Base-by-base conservation (phyloP, 1,140 invertebrate genomes). In the Cotesia chilonis region DNA sequence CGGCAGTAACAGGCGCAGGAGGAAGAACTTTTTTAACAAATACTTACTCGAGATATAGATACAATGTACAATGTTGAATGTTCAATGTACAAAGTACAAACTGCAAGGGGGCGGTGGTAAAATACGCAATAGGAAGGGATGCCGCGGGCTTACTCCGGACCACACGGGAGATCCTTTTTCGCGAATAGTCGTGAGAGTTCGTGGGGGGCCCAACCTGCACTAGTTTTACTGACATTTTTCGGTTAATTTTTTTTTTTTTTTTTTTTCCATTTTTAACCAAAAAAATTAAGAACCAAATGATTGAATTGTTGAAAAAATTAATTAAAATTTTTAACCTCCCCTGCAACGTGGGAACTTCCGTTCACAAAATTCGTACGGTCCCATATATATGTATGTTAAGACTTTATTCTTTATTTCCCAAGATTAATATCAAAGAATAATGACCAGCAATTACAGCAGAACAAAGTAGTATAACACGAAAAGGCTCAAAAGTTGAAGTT, bases 121-220 rank as follows among this genome's bases (percentile, higher is more conserved):
- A 72, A 72, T 72, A 72, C 65, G 65, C 71, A 68, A 80, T 74
- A 75, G 68, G 80, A 84, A 85, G 83, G 83, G 83, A 83, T 84
- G 84, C 84, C 83, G 82, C 81, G 73, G 84, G 83, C 80, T 74
- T 79, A 74, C 64, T 37, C 76, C 78, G 81, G 84, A 85, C 84
- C 84, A 85, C 84, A 84, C 83, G 77, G 82, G 79, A 79, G 41
- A 47, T 82, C 83, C 28, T 28, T 28, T 1, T 28, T 28, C 76
- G 71, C 75, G 70, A 75, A 72, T 76, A 76, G 70, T 76, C 75
- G 73, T 60, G 60, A 68, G 17, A 28, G 74, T 74, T 84, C 82
- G 79, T 83, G 83, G 84, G 83, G 79, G 83, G 83, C 77, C 28
- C 28, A 28, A 28, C 28, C 82, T 74, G 65, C 60, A 61, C 67